phyloP scores from a whole-genome alignment of 2,888 invertebrate genomes.

The Chrysodeixis includens region DNA sequence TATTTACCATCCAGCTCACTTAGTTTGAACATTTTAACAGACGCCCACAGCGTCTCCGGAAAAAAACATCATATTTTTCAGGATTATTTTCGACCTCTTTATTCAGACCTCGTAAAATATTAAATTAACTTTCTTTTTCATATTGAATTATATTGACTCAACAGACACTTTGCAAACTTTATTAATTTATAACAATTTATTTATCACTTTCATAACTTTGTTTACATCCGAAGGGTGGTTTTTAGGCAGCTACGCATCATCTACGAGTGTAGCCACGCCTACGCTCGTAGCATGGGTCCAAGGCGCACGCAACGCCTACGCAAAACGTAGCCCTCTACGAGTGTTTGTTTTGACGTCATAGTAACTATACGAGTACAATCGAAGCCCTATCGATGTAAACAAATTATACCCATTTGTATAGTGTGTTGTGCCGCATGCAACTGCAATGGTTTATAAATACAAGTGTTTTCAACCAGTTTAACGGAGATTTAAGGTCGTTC shows the following conservation, averaged over 20 bases:
- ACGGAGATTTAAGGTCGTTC: conserved; percentile 34
- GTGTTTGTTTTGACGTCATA: conserved; percentile 44
- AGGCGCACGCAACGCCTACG: conserved; percentile 53
- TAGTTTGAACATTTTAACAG: conserved; percentile 36
- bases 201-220: conserved; percentile 23
- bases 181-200: conserved; percentile 42
- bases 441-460: conserved; percentile 29
- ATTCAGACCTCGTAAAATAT: conserved; percentile 54
- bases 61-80: conserved; percentile 23
- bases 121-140: conserved; percentile 54
- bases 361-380: conserved; percentile 27
- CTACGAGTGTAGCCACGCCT: conserved; percentile 56
- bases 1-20: conserved; percentile 9
- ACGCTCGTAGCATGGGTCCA: conserved; percentile 62
- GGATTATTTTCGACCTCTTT: conserved; percentile 30
- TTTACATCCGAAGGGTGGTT: conserved; percentile 57
- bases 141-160: conserved; percentile 29
- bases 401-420: conserved; percentile 37
- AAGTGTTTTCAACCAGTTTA: conserved; percentile 24
- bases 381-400: conserved; percentile 39
- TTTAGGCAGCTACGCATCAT: conserved; percentile 48
- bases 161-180: conserved; percentile 25
- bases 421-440: conserved; percentile 24
- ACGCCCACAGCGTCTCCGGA: background rate
- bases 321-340: conserved; percentile 54